phyloP scores from a whole-genome alignment of 2,113 vertebrate species.

The Tympanuchus pallidicinctus region DNA sequence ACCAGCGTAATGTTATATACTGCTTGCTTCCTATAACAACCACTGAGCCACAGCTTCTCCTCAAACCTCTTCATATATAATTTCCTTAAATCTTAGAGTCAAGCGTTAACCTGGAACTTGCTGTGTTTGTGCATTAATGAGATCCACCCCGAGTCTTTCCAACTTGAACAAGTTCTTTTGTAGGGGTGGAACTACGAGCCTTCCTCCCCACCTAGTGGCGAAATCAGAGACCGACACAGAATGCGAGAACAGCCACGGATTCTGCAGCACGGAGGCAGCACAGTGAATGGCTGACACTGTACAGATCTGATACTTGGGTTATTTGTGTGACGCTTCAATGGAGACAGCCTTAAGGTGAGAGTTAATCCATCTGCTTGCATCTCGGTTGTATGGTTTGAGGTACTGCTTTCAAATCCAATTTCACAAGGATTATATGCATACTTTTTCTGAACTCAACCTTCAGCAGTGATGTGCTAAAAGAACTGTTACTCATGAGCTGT shows the following conservation, averaged over 20 bases:
- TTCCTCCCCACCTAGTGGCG: background rate
- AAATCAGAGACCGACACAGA: background rate
- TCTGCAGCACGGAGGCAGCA: background rate
- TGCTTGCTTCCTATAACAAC: background rate
- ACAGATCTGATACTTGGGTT: no score
- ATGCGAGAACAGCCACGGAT: accelerated
- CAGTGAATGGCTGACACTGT: background rate
- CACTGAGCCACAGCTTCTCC: background rate
- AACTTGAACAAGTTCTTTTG: background rate
- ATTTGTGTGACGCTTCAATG: accelerated
- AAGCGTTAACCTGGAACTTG: background rate
- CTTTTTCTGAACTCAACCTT: background rate
- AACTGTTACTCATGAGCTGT: background rate
- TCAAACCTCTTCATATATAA: background rate
- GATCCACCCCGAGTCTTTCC: background rate
- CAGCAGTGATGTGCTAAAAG: background rate
- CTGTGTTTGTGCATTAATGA: background rate
- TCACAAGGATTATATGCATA: accelerated
- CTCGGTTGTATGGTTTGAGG: background rate
- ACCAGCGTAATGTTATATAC: accelerated
- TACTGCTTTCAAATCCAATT: background rate
- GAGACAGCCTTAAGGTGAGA: background rate
- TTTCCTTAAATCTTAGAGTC: background rate
- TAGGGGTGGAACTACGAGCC: accelerated
- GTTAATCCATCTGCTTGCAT: background rate